A percentile compares a stretch with the other conserved stretches of the same genome.
These are phyloP conservation scores for Catostylus mosaicus DNA, from an alignment of 30 jellyfish, hydroid and myxozoan species.

Conservation along the genomic window DNA sequence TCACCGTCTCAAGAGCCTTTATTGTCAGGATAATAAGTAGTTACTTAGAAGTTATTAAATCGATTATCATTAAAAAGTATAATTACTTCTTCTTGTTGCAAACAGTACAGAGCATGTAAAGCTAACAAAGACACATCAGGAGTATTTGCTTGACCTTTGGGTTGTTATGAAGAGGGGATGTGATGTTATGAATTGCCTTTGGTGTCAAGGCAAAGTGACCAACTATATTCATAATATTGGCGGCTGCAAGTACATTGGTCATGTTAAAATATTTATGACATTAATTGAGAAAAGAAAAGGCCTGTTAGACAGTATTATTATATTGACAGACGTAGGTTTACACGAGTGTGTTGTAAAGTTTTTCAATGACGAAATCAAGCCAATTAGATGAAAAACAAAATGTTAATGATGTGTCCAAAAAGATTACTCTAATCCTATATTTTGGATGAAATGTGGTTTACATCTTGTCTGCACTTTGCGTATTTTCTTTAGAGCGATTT, in stretches of 20 bases:
- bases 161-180: not conserved
- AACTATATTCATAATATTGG: not conserved
- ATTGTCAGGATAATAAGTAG: too few species aligned
- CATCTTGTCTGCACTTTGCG: slow-evolving; percentile 39
- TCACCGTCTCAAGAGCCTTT: too few species aligned
- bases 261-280: slow-evolving; percentile 17
- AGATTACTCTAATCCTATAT: slow-evolving; percentile 29
- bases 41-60: too few species aligned
- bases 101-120: too few species aligned
- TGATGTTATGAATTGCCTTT: too few species aligned
- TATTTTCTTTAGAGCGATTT: slow-evolving; percentile 23
- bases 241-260: not conserved
- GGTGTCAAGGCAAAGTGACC: not conserved
- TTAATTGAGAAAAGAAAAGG: slow-evolving; percentile 22
- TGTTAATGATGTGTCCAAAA: slow-evolving; percentile 46
- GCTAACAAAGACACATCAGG: not conserved
- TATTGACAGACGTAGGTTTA: slow-evolving; percentile 28
- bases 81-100: too few species aligned
- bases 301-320: slow-evolving; percentile 12
- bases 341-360: slow-evolving; percentile 17
- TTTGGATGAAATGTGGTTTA: slow-evolving; percentile 48
- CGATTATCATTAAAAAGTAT: too few species aligned
- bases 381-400: slow-evolving; percentile 31
- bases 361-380: slow-evolving; percentile 21
- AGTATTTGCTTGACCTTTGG: not conserved